Conservation (phyloP, 2,888 invertebrate genomes). For the Epinotia brunnichana region DNA sequence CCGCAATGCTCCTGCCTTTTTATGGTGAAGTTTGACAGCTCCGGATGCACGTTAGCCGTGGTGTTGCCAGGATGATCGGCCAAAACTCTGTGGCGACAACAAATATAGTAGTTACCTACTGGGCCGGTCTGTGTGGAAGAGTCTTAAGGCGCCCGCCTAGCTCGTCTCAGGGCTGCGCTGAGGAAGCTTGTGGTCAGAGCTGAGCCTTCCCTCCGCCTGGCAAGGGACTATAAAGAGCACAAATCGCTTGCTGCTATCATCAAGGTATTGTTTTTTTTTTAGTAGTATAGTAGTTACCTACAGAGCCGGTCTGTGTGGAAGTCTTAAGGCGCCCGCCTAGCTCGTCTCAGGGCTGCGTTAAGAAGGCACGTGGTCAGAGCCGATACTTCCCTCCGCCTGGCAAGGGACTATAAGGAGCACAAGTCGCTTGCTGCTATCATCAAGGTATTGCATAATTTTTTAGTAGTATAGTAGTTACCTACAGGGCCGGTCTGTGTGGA, state of each 20-base stretch:
- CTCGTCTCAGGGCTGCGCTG: conserved; percentile 73
- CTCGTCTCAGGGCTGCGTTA: conserved; percentile 73
- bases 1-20: too few relatives aligned
- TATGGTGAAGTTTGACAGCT: too few relatives aligned
- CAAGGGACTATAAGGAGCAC: conserved; percentile 58
- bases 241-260: conserved; percentile 63
- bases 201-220: conserved; percentile 59
- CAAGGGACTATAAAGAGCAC: conserved; percentile 58
- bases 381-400: conserved; percentile 59
- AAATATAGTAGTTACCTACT: too few relatives aligned
- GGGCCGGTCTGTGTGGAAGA: too few relatives aligned
- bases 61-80: too few relatives aligned
- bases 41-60: too few relatives aligned
- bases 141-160: conserved; percentile 70
- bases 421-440: conserved; percentile 63
- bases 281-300: too few relatives aligned
- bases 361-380: conserved; percentile 72
- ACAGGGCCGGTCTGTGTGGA: too few relatives aligned
- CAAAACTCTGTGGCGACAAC: too few relatives aligned
- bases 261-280: conserved; percentile 62
- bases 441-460: conserved; percentile 61
- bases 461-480: too few relatives aligned
- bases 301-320: too few relatives aligned
- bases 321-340: conserved; percentile 70
- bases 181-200: conserved; percentile 72